Evolutionary conservation across 1,140 invertebrate species (phyloP).

Genomic region (Pseudomyrmex sp.): DNA sequence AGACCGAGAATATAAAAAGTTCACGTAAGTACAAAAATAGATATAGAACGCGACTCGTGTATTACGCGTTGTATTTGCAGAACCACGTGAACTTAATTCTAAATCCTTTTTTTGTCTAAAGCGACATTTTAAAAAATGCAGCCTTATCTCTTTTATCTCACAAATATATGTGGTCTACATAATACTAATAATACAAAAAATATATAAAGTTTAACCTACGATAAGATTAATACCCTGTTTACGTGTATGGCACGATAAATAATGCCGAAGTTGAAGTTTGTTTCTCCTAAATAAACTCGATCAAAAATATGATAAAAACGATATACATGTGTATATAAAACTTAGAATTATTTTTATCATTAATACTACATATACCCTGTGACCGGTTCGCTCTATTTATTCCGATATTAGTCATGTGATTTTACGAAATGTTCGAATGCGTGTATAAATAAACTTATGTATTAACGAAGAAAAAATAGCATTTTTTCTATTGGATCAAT

Average conservation of each 20-base stretch:
- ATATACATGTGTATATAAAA: neutral
- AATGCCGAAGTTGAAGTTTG: neutral
- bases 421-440: constrained; percentile 2
- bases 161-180: constrained; percentile 23
- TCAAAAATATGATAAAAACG: neutral
- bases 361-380: constrained; percentile 62
- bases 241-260: constrained; percentile 28
- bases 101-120: constrained; percentile 21
- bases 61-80: constrained; percentile 9
- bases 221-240: constrained; percentile 69
- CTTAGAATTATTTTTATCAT: constrained; percentile 1
- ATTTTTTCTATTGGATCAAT: neutral
- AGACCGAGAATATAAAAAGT: constrained; percentile 5
- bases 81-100: neutral
- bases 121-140: constrained; percentile 4
- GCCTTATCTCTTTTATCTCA: constrained; percentile 13
- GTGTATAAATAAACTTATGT: neutral
- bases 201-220: constrained; percentile 44
- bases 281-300: neutral
- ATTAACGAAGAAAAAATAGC: neutral
- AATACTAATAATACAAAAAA: constrained; percentile 42
- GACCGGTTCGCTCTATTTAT: constrained; percentile 29
- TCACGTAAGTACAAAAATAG: constrained; percentile 31
- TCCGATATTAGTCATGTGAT: neutral
- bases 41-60: neutral